These are phyloP conservation scores for Euglossa dilemma DNA, from an alignment of 1,140 invertebrate genomes.

Conservation along the genomic window DNA sequence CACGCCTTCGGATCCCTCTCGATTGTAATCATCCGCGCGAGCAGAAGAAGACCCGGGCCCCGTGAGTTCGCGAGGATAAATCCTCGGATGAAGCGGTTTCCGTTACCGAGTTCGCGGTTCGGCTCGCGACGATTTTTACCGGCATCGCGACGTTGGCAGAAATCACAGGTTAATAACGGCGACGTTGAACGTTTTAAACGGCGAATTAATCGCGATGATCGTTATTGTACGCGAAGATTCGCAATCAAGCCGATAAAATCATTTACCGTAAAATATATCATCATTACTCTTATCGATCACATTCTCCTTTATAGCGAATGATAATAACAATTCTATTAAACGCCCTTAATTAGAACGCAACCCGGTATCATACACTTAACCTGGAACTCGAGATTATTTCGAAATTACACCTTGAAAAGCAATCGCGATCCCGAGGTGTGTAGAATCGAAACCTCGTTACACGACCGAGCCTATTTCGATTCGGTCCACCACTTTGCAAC, in stretches of 20 bases:
- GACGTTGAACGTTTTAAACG: background rate
- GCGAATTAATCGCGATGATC: background rate
- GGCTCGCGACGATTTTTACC: background rate
- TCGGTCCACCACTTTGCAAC: too few relatives aligned
- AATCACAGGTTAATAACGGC: too few relatives aligned
- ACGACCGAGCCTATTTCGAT: too few relatives aligned
- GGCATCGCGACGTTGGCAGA: accelerated
- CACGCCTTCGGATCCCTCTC: background rate
- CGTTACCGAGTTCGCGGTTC: too few relatives aligned
- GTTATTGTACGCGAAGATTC: background rate
- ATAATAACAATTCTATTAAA: background rate
- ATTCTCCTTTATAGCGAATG: background rate
- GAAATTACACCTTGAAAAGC: background rate
- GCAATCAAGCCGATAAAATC: background rate
- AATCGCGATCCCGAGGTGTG: background rate
- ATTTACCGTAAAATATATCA: background rate
- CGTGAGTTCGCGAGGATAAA: background rate
- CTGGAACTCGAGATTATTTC: background rate
- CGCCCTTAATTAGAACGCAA: background rate
- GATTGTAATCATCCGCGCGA: background rate
- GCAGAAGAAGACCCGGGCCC: background rate
- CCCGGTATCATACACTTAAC: background rate
- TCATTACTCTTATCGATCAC: background rate
- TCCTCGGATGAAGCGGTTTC: background rate
- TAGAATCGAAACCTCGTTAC: background rate